These are phyloP conservation scores for Hemicordylus capensis DNA, from an alignment of 2,113 vertebrate genomes.

Conservation along the genomic window DNA sequence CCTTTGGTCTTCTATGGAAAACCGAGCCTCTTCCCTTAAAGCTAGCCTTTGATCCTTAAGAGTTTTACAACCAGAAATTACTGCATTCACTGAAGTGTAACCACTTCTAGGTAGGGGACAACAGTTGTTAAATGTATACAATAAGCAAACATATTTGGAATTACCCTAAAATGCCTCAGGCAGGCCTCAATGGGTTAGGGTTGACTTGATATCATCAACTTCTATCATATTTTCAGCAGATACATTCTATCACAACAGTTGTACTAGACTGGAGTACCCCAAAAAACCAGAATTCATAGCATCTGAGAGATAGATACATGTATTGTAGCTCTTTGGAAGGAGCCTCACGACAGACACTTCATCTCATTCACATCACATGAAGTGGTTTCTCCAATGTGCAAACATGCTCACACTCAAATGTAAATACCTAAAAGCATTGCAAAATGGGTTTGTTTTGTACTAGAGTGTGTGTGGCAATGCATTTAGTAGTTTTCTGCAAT, in stretches of 20 bases:
- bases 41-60: slow-evolving; percentile 20
- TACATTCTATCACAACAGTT: neutral
- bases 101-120: neutral
- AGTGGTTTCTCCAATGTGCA: neutral
- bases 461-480: neutral
- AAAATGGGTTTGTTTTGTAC: neutral
- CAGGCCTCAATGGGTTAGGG: neutral
- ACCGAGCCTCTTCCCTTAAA: neutral
- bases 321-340: neutral
- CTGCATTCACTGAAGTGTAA: slow-evolving; percentile 11
- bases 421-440: neutral
- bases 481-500: neutral
- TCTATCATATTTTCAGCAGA: neutral
- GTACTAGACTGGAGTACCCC: neutral
- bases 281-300: neutral
- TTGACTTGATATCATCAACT: neutral
- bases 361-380: neutral
- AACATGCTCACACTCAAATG: neutral
- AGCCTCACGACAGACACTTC: neutral
- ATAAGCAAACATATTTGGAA: slow-evolving; percentile 1
- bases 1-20: slow-evolving; percentile 19
- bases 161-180: slow-evolving; percentile 21
- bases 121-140: neutral
- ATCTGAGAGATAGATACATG: neutral
- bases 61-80: slow-evolving; percentile 34